Evolutionary conservation across 64 coral and sea anemone genomes (phyloP), one percentile per base, ranked within the genome.

Genomic region (Dendronephthya gigantea): DNA sequence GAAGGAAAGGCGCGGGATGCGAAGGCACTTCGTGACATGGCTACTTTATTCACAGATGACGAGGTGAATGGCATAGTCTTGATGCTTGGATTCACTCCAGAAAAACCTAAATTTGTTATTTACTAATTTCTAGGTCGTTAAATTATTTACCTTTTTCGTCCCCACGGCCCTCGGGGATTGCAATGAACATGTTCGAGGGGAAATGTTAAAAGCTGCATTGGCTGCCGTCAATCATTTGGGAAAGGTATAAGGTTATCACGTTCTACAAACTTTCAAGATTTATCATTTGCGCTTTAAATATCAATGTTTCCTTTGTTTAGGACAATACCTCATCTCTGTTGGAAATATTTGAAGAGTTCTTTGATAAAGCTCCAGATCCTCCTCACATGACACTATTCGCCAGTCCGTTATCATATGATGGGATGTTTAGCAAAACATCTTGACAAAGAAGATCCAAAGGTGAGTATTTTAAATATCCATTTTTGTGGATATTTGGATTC

Each of bases 341-440:
- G 27, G 88, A 88, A 22, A 91, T 97, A 27, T 91, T 97, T 55
- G 94, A 97, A 81, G 91, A 90, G 55, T 97, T 97, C 84, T 66
- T 97, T 11, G 94, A 97, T 85, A 74, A 84, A 47, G 94, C 94
- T 10, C 89, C 87, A 14, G 90, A 92, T 41, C 91, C 49, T 89
- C 91, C 23, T 92, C 87, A 30, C 94, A 97, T 84, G 94, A 97
- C 81, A 83, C 90, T 17, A 93, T 97, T 7, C 87, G 91, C 82
- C 94, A 93, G 49, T 97, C 94, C 50, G 94, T 97, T 19, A 91
- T 97, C 25, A 97, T 97, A 74, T 65, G 16, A 97, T 97, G 94
- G 94, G 94, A 38, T 97, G 88, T 9, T 41, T 97, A 25, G 94
- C 94, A 23, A 90, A 88, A n/a, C 94, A 97, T 89, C 87, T 97